Percentiles rank a stretch among this genome's conserved stretches.
These are phyloP conservation scores for Malurus cyaneus DNA, from an alignment of 2,113 vertebrate genomes.

Conservation along the genomic window DNA sequence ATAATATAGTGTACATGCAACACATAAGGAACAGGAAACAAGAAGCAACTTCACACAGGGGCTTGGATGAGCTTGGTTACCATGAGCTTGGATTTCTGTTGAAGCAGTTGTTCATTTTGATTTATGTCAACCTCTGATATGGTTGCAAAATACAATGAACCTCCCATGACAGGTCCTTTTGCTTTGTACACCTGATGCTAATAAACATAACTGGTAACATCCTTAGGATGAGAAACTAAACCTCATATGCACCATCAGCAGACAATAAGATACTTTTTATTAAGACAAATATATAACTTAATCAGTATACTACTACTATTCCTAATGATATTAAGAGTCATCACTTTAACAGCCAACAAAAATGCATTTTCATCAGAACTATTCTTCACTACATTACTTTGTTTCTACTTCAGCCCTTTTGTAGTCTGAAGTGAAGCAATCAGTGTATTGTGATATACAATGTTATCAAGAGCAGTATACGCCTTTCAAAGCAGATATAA, in stretches of 20 bases:
- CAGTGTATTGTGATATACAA: neutral
- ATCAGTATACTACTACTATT: neutral
- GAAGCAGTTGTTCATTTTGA: neutral
- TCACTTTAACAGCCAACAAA: neutral
- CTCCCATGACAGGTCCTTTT: neutral
- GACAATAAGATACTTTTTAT: neutral
- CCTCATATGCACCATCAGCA: neutral
- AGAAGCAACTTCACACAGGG: neutral
- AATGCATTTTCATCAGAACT: slow-evolving; percentile 25
- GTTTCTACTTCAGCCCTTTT: slow-evolving; percentile 44
- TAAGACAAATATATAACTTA: slow-evolving; percentile 15
- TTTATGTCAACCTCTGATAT: neutral
- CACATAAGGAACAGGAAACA: neutral
- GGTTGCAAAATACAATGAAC: neutral
- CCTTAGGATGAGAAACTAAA: neutral
- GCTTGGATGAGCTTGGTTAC: neutral
- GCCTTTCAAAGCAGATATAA: slow-evolving; percentile 51
- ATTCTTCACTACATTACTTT: neutral
- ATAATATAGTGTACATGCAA: neutral
- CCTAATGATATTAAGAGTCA: neutral
- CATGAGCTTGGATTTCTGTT: neutral
- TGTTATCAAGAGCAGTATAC: slow-evolving; percentile 21
- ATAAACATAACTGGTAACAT: neutral
- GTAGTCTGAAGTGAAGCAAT: slow-evolving; percentile 10
- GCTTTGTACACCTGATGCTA: neutral